Evolutionary conservation across 2,888 invertebrate genomes (phyloP), one percentile per base, ranked within the genome.

Genomic region (Hyposoter dolosus): DNA sequence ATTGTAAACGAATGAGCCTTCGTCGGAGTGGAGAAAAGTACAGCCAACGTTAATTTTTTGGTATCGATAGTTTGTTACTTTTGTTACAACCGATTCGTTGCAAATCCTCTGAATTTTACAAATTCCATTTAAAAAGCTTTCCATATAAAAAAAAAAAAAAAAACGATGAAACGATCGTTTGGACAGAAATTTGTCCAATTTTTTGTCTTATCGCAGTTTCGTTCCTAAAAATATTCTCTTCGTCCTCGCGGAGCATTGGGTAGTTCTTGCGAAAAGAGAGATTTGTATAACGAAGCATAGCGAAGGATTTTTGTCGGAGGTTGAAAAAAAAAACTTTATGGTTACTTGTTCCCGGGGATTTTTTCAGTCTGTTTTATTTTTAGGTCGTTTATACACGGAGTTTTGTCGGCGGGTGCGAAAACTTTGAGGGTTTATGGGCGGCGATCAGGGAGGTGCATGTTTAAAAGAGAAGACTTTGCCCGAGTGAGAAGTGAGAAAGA

Each of bases 371-470:
- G 78, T 56, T 17, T 47, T 35, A 23, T 53, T 40, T 35, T 68
- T 32, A 4, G n/a, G 65, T 68, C 69, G 23, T 78, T 68, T 56
- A 35, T 74, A 60, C 68, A 53, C 43, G 43, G 71, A 77, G 60
- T 60, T 60, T 65, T 35, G 32, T 75, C 75, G 69, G 23, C 65
- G 74, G 65, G 82, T 71, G 79, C 77, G 69, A 86, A 86, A 86
- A 86, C 72, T 86, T 86, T 82, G 66, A 74, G 72, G 72, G 60
- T 75, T 80, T 45, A 43, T 23, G 32, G 74, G 69, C 63, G 60
- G 47, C 50, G 56, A 77, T 60, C 47, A 28, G 5, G 45, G 71
- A 40, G 56, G 65, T 17, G 60, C 66, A 77, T 63, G 65, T 35
- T 60, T 71, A 68, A 69, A 82, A 74, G 53, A 50, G 69, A 79